phyloP scores from a whole-genome alignment of 2,113 vertebrate genomes.

The Symphodus melops region DNA sequence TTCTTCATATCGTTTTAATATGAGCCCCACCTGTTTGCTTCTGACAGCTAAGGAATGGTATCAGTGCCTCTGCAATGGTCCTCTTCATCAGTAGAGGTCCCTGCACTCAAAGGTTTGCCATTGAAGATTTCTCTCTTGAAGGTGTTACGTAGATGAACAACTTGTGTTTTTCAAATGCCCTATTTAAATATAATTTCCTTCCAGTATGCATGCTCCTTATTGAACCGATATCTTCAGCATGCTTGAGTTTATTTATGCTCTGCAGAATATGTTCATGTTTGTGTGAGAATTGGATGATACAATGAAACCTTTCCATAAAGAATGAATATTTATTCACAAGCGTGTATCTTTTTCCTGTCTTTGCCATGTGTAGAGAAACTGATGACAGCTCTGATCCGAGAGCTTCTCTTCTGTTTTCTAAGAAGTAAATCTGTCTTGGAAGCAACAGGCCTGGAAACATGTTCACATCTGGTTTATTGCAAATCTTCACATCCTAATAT shows the following conservation, averaged over 20 bases:
- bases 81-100: conserved; percentile 52
- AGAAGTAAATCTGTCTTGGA: neutral
- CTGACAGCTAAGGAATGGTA: neutral
- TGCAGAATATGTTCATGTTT: neutral
- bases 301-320: conserved; percentile 1
- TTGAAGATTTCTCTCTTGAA: neutral
- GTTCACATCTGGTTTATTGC: conserved; percentile 41
- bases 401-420: neutral
- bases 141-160: neutral
- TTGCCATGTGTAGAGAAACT: neutral
- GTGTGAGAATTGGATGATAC: neutral
- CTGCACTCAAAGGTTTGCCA: conserved; percentile 31
- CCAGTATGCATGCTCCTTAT: neutral
- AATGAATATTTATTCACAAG: neutral
- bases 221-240: neutral
- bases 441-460: neutral
- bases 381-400: neutral
- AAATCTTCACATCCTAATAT: conserved; percentile 17
- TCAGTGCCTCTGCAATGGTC: conserved; percentile 35
- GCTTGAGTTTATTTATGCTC: conserved; percentile 11
- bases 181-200: neutral
- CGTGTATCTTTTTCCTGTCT: neutral
- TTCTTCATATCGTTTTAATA: neutral
- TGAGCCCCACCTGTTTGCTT: neutral
- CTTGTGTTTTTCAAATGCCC: neutral